Conservation (phyloP, 2,113 vertebrate species). For the Romanogobio albipinnatus region DNA sequence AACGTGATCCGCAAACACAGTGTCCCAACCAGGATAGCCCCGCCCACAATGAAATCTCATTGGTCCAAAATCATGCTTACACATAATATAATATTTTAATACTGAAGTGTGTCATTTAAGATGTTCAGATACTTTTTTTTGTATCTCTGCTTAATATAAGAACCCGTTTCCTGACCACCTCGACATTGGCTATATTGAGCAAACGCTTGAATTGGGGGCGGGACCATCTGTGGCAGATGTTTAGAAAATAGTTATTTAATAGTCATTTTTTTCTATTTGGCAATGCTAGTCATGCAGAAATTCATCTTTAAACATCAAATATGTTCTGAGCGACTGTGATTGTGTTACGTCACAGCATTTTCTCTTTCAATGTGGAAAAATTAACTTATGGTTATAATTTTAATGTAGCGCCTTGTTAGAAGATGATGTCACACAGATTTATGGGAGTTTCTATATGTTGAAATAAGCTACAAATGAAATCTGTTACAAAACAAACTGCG, state of each 20-base stretch:
- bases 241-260: neutral
- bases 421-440: neutral
- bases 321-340: neutral
- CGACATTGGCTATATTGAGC: neutral
- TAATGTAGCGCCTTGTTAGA: neutral
- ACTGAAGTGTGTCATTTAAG: neutral
- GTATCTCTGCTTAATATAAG: neutral
- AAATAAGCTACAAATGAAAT: conserved; percentile 37
- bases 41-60: neutral
- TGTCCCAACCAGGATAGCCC: neutral
- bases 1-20: neutral
- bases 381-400: neutral
- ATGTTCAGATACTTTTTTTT: neutral
- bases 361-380: neutral
- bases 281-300: neutral
- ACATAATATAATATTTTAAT: neutral
- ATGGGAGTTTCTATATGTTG: neutral
- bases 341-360: neutral
- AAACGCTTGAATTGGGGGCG: neutral
- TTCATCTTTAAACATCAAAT: neutral
- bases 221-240: neutral
- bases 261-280: neutral
- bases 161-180: neutral
- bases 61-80: neutral
- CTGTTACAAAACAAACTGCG: neutral